Evolutionary conservation across 2,888 invertebrate genomes (phyloP), one percentile per base, ranked within the genome.

Genomic region (Leptinotarsa tumamoca): DNA sequence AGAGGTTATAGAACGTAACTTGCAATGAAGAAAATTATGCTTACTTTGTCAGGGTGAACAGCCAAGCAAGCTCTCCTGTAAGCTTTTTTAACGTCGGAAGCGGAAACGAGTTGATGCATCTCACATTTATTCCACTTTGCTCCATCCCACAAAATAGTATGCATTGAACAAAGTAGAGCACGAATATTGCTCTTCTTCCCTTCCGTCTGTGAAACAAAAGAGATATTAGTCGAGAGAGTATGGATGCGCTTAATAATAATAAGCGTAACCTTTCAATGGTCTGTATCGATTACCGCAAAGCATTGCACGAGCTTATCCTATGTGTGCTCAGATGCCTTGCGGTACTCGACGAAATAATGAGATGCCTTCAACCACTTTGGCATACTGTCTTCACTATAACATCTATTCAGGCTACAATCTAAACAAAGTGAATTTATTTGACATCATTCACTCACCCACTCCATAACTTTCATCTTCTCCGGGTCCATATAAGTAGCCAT

Each of bases 31-130:
- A 14, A 27, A 73, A 15, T 69, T 13, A 51, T 50, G 80, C 83
- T 84, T 89, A 98, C 98, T 93, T 99, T 99, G 88, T 99, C 99
- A 0, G 99, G 99, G 90, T 99, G 99, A 58, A 99, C 98, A 70
- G 97, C 96, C 61, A 99, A 91, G 82, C 99, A 98, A 10, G 99
- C 99, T 88, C 94, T 96, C 71, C 98, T 91, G 87, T 99, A 99
- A 82, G 95, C 93, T 86, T 98, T 97, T 89, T 99, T 99, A 72
- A 99, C 98, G 89, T 99, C 97, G 0, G 94, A 93, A 3, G 97
- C 91, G 0, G 96, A 92, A 33, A 99, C 96, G 58, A 99, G 91
- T 82, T 98, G 96, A 85, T 97, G 94, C 98, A 99, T 99, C 86
- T 97, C 96, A 84, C 95, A 95, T 83, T 95, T 95, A 79, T 93